Conservation (phyloP, 1,140 invertebrate genomes). For the Zophobas atratus region DNA sequence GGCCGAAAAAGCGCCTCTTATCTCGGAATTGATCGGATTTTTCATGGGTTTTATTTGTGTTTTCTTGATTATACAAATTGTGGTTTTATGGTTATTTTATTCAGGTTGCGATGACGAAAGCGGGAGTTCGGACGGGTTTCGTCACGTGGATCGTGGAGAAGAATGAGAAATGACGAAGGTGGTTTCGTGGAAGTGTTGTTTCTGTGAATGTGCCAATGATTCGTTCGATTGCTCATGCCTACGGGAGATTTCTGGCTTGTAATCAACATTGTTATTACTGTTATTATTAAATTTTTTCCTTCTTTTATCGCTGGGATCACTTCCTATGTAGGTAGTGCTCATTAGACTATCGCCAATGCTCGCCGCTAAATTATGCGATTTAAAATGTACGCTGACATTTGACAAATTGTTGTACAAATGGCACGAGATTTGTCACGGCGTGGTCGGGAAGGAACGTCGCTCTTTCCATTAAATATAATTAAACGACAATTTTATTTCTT, state of each 20-base stretch:
- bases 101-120: conserved; percentile 1
- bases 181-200: neutral
- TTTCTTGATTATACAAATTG: conserved; percentile 4
- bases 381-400: conserved; percentile 17
- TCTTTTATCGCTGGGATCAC: neutral
- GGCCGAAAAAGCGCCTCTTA: neutral
- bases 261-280: too few species aligned
- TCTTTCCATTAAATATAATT: conserved; percentile 19
- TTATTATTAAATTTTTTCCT: too few species aligned
- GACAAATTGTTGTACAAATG: conserved; percentile 10
- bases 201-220: neutral
- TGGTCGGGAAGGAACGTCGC: conserved; percentile 10
- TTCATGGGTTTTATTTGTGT: conserved; percentile 14
- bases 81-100: conserved; percentile 11
- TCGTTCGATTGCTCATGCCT: neutral
- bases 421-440: conserved; percentile 9
- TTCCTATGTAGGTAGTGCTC: neutral
- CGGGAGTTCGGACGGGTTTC: neutral
- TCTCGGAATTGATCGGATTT: conserved; percentile 9
- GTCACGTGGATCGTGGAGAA: neutral
- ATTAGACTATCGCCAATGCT: neutral
- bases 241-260: too few species aligned
- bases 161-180: neutral
- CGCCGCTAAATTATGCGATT: conserved; percentile 6
- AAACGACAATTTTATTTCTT: conserved; percentile 15